Conservation (phyloP, 2,797 vertebrate species). For the Mallotus villosus region DNA sequence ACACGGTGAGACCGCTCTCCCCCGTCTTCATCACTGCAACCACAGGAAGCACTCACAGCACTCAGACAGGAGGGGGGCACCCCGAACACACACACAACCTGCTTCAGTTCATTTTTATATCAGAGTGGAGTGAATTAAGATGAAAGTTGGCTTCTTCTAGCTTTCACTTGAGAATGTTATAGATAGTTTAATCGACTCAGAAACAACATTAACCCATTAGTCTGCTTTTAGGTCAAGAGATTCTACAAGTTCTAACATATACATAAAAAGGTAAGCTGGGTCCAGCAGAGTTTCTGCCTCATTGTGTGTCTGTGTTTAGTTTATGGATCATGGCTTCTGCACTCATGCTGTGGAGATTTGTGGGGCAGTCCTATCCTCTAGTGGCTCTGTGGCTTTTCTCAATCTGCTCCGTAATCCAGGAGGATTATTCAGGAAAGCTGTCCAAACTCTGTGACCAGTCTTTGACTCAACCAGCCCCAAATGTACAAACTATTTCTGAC, state of each 20-base stretch:
- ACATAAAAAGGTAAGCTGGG: constrained; percentile 1
- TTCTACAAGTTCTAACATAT: neutral
- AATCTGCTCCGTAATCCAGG: constrained; percentile 70
- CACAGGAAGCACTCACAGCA: neutral
- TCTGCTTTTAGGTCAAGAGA: no score
- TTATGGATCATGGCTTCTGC: constrained; percentile 53
- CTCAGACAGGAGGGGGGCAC: no score
- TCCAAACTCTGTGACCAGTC: constrained; percentile 56
- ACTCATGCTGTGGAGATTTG: constrained; percentile 58
- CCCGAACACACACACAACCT: no score
- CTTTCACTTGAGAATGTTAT: no score
- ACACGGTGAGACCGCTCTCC: constrained; percentile 79
- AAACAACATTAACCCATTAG: neutral
- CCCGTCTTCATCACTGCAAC: constrained; percentile 53
- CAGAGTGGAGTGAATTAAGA: no score
- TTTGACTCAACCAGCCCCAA: constrained; percentile 24
- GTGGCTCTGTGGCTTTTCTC: constrained; percentile 57
- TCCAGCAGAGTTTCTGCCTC: constrained; percentile 14
- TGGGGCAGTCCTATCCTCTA: constrained; percentile 44
- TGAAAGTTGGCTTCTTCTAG: no score
- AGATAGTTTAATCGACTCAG: no score
- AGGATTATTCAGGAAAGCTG: constrained; percentile 67
- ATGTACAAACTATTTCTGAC: constrained; percentile 25
- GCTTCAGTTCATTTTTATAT: no score
- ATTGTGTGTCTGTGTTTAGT: constrained; percentile 2